Conservation (phyloP, 2,888 invertebrate species). For the Microdon myrmicae region DNA sequence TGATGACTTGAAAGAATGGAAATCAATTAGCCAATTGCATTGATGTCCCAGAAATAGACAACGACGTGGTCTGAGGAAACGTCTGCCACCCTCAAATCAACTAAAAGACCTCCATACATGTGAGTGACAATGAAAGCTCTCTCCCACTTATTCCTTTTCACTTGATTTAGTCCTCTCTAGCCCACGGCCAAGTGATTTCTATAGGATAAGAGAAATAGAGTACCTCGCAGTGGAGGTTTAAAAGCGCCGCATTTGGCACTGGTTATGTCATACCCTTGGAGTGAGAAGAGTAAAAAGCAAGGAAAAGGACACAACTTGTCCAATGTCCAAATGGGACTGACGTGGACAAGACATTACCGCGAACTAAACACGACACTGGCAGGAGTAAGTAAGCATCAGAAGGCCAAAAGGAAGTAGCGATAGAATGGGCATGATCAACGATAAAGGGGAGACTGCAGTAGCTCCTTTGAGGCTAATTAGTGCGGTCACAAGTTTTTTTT, state of each 20-base stretch:
- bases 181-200: conserved; percentile 42
- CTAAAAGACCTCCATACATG: conserved; percentile 6
- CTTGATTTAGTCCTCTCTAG: conserved; percentile 43
- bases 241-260: conserved; percentile 46
- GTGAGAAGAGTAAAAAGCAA: too few relatives aligned
- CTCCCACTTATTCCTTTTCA: conserved; percentile 12
- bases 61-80: background rate
- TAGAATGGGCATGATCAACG: background rate
- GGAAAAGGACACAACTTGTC: conserved; percentile 39
- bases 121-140: conserved; percentile 25
- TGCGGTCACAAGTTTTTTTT: conserved; percentile 63
- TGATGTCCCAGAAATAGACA: conserved; percentile 37
- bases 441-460: conserved; percentile 31
- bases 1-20: conserved; percentile 58
- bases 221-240: too few relatives aligned
- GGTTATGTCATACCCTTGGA: conserved; percentile 39
- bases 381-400: conserved; percentile 7
- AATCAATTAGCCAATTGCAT: conserved; percentile 66
- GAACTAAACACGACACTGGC: conserved; percentile 49
- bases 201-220: conserved; percentile 12
- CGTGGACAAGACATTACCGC: conserved; percentile 53
- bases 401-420: conserved; percentile 6
- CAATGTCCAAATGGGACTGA: conserved; percentile 49
- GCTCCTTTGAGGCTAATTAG: conserved; percentile 66
- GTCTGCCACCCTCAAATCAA: background rate